Percentiles rank a stretch among this genome's conserved stretches.
These are phyloP conservation scores for Drosophila nikananu DNA, from an alignment of 1,140 invertebrate species.

Conservation along the genomic window DNA sequence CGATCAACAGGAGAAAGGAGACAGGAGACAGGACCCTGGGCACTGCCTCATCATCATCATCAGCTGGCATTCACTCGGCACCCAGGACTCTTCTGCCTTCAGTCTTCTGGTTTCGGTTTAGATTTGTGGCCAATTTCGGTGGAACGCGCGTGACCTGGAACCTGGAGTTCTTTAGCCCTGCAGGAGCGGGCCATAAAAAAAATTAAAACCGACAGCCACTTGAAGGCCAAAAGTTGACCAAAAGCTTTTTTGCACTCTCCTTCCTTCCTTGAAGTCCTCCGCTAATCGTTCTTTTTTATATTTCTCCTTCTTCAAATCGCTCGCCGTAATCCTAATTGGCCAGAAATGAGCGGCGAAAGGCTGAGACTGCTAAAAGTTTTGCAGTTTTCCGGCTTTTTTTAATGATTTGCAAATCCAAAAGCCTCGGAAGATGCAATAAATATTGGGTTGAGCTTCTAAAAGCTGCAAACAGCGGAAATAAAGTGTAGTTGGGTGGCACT, in stretches of 20 bases:
- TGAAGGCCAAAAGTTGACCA: slow-evolving; percentile 49
- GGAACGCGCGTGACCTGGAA: slow-evolving; percentile 50
- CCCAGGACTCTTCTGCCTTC: no score
- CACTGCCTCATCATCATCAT: no score
- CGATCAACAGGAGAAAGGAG: slow-evolving; percentile 47
- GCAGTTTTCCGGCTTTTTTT: slow-evolving; percentile 37
- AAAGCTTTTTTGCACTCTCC: slow-evolving; percentile 26
- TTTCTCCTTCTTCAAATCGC: slow-evolving; percentile 13
- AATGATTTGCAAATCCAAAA: slow-evolving; percentile 46
- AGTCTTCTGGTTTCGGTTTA: slow-evolving; percentile 19
- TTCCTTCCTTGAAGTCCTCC: not conserved
- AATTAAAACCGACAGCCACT: slow-evolving; percentile 49
- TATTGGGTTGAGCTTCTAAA: slow-evolving; percentile 31
- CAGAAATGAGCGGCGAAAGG: slow-evolving; percentile 19
- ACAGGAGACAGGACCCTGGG: no score
- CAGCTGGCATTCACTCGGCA: no score
- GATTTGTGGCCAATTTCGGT: slow-evolving; percentile 63
- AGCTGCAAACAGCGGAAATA: slow-evolving; percentile 5
- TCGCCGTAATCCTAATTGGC: slow-evolving; percentile 66
- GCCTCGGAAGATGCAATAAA: slow-evolving; percentile 37
- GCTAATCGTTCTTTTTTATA: slow-evolving; percentile 41
- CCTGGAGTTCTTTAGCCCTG: slow-evolving; percentile 5
- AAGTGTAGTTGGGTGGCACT: not conserved
- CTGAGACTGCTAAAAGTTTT: slow-evolving; percentile 51
- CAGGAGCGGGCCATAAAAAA: slow-evolving; percentile 28